These are phyloP conservation scores for Bubo blakistoni DNA, from an alignment of 2,113 vertebrate species.

Conservation along the genomic window DNA sequence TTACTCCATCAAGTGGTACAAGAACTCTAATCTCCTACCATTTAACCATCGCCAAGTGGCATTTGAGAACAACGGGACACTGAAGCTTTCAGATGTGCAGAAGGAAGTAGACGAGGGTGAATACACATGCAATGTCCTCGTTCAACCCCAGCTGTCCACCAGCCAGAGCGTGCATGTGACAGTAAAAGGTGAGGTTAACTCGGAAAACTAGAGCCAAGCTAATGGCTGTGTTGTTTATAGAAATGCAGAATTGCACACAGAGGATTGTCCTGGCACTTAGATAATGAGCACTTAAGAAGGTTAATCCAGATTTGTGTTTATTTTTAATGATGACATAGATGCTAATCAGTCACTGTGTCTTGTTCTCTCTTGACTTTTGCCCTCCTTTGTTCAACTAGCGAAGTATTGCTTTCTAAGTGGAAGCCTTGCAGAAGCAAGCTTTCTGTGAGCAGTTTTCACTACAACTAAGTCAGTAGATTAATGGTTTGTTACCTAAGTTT, in stretches of 20 bases:
- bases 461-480: background rate
- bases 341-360: background rate
- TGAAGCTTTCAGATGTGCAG: constrained; percentile 95
- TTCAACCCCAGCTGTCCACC: constrained; percentile 94
- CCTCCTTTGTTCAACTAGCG: background rate
- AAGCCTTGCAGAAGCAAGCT: background rate
- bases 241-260: accelerated
- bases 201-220: background rate
- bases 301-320: background rate
- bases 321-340: background rate
- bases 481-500: background rate
- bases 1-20: constrained; percentile 99
- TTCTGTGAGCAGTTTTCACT: background rate
- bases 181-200: constrained; percentile 84
- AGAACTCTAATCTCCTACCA: constrained; percentile 93
- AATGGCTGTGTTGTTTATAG: background rate
- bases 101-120: constrained; percentile 93
- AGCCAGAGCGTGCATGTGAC: constrained; percentile 93
- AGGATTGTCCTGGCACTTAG: background rate
- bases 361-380: background rate
- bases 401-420: background rate
- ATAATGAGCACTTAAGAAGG: background rate
- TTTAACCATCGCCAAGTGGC: constrained; percentile 98
- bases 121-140: constrained; percentile 94
- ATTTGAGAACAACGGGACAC: constrained; percentile 94